Conservation (phyloP, 2,888 invertebrate species). For the Dinocampus coccinellae region DNA sequence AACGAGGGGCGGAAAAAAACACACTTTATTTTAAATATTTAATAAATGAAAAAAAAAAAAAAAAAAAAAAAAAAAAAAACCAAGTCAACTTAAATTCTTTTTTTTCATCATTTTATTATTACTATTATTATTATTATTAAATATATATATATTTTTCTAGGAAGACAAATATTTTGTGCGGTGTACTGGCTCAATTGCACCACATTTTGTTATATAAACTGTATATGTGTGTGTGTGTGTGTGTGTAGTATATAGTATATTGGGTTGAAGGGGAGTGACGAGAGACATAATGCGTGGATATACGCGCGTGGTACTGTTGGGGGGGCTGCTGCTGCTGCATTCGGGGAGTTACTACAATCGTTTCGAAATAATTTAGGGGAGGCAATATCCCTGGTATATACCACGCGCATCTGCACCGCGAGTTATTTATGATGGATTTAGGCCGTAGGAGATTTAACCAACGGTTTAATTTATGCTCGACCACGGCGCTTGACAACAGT, state of each 20-base stretch:
- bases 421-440: constrained; percentile 66
- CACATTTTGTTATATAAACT: constrained; percentile 24
- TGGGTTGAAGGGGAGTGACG: constrained; percentile 25
- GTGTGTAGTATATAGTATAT: not conserved
- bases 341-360: constrained; percentile 49
- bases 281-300: constrained; percentile 29
- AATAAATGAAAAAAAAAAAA: not conserved
- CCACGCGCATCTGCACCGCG: constrained; percentile 64
- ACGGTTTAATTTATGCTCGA: constrained; percentile 64
- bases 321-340: constrained; percentile 13
- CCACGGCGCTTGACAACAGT: constrained; percentile 53
- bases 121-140: too few species aligned
- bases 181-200: constrained; percentile 16
- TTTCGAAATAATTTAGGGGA: constrained; percentile 68
- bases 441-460: constrained; percentile 61
- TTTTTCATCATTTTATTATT: constrained; percentile 1
- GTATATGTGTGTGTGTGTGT: not conserved
- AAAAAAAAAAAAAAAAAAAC: not conserved
- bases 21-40: constrained; percentile 4
- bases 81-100: not conserved
- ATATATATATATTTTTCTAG: too few species aligned
- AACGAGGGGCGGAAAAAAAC: constrained; percentile 1
- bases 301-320: constrained; percentile 4
- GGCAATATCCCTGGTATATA: constrained; percentile 55
- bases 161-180: constrained; percentile 5